phyloP scores from a whole-genome alignment of 2,888 invertebrate genomes.

The Alsophila aescularia region DNA sequence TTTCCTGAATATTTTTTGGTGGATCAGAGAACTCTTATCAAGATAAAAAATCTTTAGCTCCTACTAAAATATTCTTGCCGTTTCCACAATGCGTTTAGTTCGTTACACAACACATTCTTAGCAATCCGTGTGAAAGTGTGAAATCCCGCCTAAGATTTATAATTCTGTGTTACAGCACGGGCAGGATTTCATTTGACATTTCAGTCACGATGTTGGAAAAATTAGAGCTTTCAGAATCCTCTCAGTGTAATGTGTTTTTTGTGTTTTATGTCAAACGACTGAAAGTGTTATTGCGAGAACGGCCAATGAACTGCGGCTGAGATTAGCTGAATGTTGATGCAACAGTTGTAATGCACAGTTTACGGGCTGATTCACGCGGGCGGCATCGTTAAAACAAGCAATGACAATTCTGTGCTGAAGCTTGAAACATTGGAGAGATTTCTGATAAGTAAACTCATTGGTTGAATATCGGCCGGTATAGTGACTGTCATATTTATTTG shows the following conservation, averaged over 20 bases:
- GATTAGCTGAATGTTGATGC: slow-evolving; percentile 34
- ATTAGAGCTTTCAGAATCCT: slow-evolving; percentile 29
- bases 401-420: not conserved
- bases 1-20: not conserved
- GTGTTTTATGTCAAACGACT: slow-evolving; percentile 26
- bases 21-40: not conserved
- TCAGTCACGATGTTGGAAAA: slow-evolving; percentile 27
- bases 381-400: not conserved
- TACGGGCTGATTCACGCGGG: slow-evolving; percentile 7
- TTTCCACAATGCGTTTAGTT: not conserved
- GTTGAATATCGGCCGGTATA: no score
- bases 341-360: slow-evolving; percentile 35
- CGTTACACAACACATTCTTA: slow-evolving; percentile 1
- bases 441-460: not conserved
- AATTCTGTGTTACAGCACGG: slow-evolving; percentile 9
- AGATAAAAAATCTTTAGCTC: slow-evolving; percentile 1
- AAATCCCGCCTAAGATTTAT: slow-evolving; percentile 9
- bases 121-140: not conserved
- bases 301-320: slow-evolving; percentile 25
- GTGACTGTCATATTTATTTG: no score
- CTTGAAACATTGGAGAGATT: not conserved
- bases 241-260: slow-evolving; percentile 31
- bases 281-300: slow-evolving; percentile 24
- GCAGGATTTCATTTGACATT: slow-evolving; percentile 24
- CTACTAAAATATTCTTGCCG: slow-evolving; percentile 14